phyloP scores from a whole-genome alignment of 2,888 invertebrate genomes.

The Spicauda simplicius region DNA sequence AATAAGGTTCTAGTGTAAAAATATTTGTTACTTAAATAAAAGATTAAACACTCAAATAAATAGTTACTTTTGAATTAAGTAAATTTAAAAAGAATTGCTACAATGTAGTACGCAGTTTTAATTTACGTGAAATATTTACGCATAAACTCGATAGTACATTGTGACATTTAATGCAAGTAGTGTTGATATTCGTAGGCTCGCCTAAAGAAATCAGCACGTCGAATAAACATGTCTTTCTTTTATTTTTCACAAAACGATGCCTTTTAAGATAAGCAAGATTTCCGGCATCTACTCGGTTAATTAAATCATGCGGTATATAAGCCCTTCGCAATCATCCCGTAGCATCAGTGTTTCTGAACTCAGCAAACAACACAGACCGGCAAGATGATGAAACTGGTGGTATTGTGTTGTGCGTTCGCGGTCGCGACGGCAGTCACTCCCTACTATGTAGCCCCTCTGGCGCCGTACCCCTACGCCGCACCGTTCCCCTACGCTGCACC shows the following conservation, averaged over 20 bases:
- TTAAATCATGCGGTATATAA: slow-evolving; percentile 63
- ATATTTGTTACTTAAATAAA: too few species aligned
- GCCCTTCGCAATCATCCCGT: slow-evolving; percentile 43
- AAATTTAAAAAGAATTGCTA: too few species aligned
- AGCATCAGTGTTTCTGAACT: slow-evolving; percentile 67
- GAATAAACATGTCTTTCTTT: slow-evolving; percentile 16
- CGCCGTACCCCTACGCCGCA: slow-evolving; percentile 63
- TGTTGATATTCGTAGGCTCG: slow-evolving; percentile 3
- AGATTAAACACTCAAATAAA: too few species aligned
- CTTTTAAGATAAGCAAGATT: slow-evolving; percentile 64
- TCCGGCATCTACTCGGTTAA: slow-evolving; percentile 57
- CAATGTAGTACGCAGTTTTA: too few species aligned
- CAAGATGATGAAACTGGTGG: slow-evolving; percentile 84
- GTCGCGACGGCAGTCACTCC: slow-evolving; percentile 73
- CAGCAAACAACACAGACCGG: slow-evolving; percentile 73
- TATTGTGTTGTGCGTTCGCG: slow-evolving; percentile 86
- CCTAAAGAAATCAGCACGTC: slow-evolving; percentile 7
- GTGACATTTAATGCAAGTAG: slow-evolving; percentile 24
- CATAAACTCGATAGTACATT: slow-evolving; percentile 1
- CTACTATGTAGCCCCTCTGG: slow-evolving; percentile 51
- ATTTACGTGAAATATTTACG: slow-evolving; percentile 6
- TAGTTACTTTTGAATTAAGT: too few species aligned
- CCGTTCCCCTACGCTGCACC: slow-evolving; percentile 11
- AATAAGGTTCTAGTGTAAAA: too few species aligned
- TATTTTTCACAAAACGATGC: slow-evolving; percentile 61